Evolutionary conservation across 1,140 invertebrate genomes (phyloP).

Genomic region (Drosophila trapezifrons): DNA sequence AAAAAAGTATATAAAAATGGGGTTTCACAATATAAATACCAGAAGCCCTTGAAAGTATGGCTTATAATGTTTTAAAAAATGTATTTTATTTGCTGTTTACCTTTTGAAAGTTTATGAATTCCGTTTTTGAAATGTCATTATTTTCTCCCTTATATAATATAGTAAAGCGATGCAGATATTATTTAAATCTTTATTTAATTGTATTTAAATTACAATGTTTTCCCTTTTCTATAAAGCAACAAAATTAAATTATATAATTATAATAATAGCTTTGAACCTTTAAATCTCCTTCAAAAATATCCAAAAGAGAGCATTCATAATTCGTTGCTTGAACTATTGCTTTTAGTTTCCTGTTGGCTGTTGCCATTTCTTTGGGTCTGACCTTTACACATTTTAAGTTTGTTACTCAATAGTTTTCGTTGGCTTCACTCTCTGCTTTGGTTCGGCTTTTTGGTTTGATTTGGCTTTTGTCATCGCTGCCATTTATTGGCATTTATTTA

Average conservation of each 20-base stretch:
- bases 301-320: slow-evolving; percentile 31
- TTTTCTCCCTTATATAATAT: too few species aligned
- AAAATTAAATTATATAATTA: neutral
- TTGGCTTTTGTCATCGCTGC: slow-evolving; percentile 52
- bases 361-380: slow-evolving; percentile 56
- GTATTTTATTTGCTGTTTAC: too few species aligned
- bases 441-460: slow-evolving; percentile 49
- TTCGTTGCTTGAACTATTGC: slow-evolving; percentile 18
- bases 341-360: slow-evolving; percentile 38
- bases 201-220: neutral
- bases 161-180: too few species aligned
- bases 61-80: neutral
- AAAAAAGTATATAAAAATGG: too few species aligned
- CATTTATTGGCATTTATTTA: slow-evolving; percentile 77
- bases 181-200: neutral
- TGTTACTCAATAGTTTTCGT: slow-evolving; percentile 72
- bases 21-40: too few species aligned
- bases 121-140: neutral
- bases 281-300: neutral
- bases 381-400: slow-evolving; percentile 74
- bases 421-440: slow-evolving; percentile 26
- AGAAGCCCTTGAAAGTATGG: too few species aligned
- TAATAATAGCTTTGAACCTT: neutral
- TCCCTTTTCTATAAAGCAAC: neutral
- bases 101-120: neutral